Percentiles rank a stretch among this genome's conserved stretches.
phyloP scores from a whole-genome alignment of 35 echinoderm and acorn worm species.

The Nesometra sesokonis region DNA sequence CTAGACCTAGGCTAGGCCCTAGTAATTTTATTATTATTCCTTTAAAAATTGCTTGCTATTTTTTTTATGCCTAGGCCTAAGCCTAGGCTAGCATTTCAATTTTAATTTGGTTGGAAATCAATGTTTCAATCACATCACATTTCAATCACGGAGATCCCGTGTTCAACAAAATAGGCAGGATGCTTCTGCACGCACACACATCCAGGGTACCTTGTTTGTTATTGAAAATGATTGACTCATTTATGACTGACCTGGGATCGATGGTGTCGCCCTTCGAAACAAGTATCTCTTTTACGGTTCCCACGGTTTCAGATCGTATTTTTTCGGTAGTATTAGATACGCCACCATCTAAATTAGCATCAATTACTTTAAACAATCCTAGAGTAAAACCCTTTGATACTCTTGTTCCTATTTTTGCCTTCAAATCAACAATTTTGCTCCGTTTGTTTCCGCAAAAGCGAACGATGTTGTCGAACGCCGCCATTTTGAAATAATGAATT shows the following conservation, averaged over 20 bases:
- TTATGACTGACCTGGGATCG: conserved; percentile 29
- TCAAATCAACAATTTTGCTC: conserved; percentile 50
- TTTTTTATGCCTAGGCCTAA: no score
- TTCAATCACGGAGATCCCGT: no score
- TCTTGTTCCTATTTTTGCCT: conserved; percentile 44
- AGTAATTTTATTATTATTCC: no score
- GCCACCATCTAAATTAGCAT: background rate
- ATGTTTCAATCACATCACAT: no score
- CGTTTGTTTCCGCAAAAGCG: conserved; percentile 12
- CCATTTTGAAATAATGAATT: conserved; percentile 45
- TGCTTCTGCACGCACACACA: no score
- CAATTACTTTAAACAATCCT: conserved; percentile 22
- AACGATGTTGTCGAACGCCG: conserved; percentile 26
- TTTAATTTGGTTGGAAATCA: no score
- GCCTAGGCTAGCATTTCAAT: no score
- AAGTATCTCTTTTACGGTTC: conserved; percentile 54
- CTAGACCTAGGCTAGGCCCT: no score
- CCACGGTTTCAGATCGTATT: conserved; percentile 54
- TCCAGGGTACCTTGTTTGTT: no score
- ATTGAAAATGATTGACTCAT: no score
- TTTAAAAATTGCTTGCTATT: no score
- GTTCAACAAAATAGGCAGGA: no score
- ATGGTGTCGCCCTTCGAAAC: conserved; percentile 40
- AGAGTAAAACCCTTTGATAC: conserved; percentile 39
- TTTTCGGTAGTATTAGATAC: conserved; percentile 3